phyloP scores from a whole-genome alignment of 2,888 invertebrate species.

The Chloroclysta siterata region DNA sequence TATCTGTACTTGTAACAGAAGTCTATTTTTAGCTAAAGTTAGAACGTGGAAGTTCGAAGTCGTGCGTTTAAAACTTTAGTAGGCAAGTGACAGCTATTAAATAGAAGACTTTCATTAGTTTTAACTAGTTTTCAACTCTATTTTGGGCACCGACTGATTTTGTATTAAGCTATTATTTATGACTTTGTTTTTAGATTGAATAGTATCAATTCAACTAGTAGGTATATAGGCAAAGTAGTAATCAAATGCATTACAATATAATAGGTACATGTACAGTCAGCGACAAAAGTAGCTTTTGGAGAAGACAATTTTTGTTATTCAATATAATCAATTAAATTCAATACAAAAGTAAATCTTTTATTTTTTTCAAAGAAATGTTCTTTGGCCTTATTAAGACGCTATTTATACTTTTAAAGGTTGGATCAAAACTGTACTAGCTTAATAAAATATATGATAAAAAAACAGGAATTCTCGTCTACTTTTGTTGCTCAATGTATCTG shows the following conservation, averaged over 20 bases:
- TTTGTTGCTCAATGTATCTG: no score
- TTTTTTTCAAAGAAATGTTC: no score
- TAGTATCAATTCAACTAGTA: no score
- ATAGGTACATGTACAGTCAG: background rate
- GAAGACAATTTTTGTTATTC: no score
- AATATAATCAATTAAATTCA: no score
- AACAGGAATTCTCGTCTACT: no score
- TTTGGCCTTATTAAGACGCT: no score
- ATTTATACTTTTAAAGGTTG: no score
- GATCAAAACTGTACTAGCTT: no score
- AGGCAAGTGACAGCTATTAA: slow-evolving; percentile 40
- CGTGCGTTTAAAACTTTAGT: slow-evolving; percentile 49
- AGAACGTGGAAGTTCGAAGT: slow-evolving; percentile 35
- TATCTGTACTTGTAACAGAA: slow-evolving; percentile 31
- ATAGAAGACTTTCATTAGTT: slow-evolving; percentile 23
- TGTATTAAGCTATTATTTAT: background rate
- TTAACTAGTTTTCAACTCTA: slow-evolving; percentile 16
- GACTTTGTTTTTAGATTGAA: background rate
- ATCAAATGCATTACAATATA: background rate
- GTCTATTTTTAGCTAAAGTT: slow-evolving; percentile 42
- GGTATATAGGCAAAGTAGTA: background rate
- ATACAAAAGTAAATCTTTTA: no score
- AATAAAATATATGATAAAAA: no score
- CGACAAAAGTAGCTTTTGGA: no score
- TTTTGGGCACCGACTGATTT: slow-evolving; percentile 10